These are phyloP conservation scores for Seira ritae DNA, from an alignment of 2,888 invertebrate species.

Conservation along the genomic window DNA sequence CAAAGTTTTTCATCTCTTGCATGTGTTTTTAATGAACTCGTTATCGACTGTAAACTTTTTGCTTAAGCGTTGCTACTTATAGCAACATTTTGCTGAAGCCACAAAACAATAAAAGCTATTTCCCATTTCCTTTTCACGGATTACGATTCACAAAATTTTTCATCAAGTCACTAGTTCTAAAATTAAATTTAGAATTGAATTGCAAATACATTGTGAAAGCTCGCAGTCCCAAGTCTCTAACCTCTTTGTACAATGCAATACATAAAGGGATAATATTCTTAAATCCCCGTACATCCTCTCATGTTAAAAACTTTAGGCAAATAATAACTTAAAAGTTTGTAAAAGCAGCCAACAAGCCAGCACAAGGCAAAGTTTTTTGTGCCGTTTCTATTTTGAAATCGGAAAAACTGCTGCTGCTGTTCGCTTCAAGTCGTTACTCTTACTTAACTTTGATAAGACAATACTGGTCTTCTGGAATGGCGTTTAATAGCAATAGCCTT, in stretches of 20 bases:
- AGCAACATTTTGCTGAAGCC: background rate
- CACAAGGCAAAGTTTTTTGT: background rate
- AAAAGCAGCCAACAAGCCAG: background rate
- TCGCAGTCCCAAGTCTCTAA: background rate
- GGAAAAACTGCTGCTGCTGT: background rate
- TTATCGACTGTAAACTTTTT: background rate
- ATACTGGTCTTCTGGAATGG: constrained; percentile 2
- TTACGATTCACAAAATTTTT: background rate
- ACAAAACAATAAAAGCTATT: background rate
- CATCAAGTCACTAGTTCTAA: constrained; percentile 3
- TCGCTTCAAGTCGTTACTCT: background rate
- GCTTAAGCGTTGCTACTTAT: background rate
- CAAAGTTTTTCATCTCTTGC: too few species aligned
- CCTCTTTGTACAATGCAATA: too few species aligned
- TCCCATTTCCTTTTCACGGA: background rate
- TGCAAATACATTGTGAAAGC: background rate
- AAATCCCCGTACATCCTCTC: background rate
- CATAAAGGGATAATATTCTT: background rate
- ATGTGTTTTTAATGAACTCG: too few species aligned
- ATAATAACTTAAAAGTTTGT: background rate
- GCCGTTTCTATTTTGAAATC: constrained; percentile 3
- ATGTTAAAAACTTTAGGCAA: background rate
- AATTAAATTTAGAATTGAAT: constrained; percentile 7
- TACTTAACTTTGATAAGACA: constrained; percentile 5
- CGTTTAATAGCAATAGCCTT: background rate